These are phyloP conservation scores for Heliconius sara DNA, from an alignment of 2,888 invertebrate genomes.

Conservation along the genomic window DNA sequence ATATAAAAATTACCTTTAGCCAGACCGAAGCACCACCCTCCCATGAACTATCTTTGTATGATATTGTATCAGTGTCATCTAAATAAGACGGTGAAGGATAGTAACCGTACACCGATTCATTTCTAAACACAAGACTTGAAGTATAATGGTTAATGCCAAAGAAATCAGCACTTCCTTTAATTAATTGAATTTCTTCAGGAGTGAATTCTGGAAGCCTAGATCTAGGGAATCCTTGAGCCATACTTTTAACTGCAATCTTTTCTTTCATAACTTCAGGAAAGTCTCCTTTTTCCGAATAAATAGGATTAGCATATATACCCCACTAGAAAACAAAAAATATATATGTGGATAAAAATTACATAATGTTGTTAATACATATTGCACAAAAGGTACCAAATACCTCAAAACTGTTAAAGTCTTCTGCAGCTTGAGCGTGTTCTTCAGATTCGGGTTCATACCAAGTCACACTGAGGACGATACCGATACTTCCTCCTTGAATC, in stretches of 20 bases:
- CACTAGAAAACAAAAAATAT: constrained; percentile 65
- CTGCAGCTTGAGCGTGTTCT: constrained; percentile 68
- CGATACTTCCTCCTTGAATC: constrained; percentile 54
- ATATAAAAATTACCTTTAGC: constrained; percentile 48
- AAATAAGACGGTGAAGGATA: constrained; percentile 52
- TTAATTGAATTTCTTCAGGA: constrained; percentile 82
- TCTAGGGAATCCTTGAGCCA: constrained; percentile 79
- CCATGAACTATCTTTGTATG: constrained; percentile 54
- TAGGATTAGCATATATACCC: constrained; percentile 85
- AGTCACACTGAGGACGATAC: constrained; percentile 49
- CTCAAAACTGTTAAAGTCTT: constrained; percentile 76
- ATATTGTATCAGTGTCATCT: constrained; percentile 50
- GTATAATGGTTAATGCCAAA: constrained; percentile 89
- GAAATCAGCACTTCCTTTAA: constrained; percentile 85
- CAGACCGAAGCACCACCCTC: constrained; percentile 48
- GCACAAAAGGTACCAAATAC: constrained; percentile 50
- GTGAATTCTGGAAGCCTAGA: constrained; percentile 85
- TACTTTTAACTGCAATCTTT: constrained; percentile 81
- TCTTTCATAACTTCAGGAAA: constrained; percentile 85
- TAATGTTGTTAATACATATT: not conserved
- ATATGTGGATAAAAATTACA: not conserved
- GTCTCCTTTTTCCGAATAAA: constrained; percentile 83
- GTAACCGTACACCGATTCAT: constrained; percentile 52
- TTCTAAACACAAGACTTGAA: constrained; percentile 68
- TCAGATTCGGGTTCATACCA: constrained; percentile 67